phyloP scores from a whole-genome alignment of 2,797 vertebrate species.

The Erpetoichthys calabaricus region DNA sequence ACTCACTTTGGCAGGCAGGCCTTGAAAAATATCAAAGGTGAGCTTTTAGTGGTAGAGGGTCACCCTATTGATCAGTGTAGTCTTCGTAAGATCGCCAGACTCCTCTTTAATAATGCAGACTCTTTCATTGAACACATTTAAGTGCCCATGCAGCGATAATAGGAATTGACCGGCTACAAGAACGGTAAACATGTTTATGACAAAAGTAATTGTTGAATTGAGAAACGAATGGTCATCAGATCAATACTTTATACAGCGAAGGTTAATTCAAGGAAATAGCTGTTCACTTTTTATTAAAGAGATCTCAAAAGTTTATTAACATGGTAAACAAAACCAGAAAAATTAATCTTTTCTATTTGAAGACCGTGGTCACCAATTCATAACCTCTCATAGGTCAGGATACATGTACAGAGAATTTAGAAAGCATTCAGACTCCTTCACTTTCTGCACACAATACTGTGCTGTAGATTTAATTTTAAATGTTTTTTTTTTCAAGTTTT shows the following conservation, averaged over 20 bases:
- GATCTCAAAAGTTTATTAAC: not conserved
- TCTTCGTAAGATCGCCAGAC: slow-evolving; percentile 30
- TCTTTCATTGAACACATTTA: slow-evolving; percentile 20
- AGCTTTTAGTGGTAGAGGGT: slow-evolving; percentile 15
- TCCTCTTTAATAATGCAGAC: slow-evolving; percentile 23
- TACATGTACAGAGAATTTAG: no score
- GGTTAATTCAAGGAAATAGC: slow-evolving; percentile 13
- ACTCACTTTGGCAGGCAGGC: no score
- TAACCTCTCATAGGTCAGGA: no score
- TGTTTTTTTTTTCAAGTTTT: no score
- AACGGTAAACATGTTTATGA: slow-evolving; percentile 16
- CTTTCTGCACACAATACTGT: no score
- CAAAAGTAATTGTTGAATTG: slow-evolving; percentile 6
- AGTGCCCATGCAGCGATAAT: slow-evolving; percentile 19
- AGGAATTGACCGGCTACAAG: slow-evolving; percentile 20
- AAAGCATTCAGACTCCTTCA: no score
- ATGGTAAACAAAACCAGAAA: not conserved
- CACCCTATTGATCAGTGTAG: slow-evolving; percentile 32
- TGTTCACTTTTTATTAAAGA: slow-evolving; percentile 3
- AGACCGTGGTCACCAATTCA: not conserved
- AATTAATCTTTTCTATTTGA: not conserved
- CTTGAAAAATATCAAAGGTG: slow-evolving; percentile 12
- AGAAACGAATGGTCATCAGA: slow-evolving; percentile 14
- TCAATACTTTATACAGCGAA: slow-evolving; percentile 18
- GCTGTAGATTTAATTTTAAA: no score